Base-by-base conservation (phyloP, 2,113 vertebrate species). In the Gorsachius goisagi region DNA sequence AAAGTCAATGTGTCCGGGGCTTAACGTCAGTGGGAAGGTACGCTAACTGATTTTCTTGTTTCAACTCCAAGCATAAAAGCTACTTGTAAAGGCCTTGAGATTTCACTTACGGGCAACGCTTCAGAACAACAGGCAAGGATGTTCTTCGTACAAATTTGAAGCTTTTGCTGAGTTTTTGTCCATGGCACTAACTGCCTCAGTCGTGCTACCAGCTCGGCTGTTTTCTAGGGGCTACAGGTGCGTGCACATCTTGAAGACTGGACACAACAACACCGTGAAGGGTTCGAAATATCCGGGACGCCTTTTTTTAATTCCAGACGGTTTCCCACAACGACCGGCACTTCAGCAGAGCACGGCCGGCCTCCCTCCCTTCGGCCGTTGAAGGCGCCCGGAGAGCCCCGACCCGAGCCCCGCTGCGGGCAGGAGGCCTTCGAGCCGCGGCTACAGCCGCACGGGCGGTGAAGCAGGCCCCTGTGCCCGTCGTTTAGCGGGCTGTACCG, bases 11-110 rank as follows among this genome's bases (percentile, higher is more conserved):
- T 2, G 14, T 21, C 16, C 6, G 17, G 9, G 5, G 24, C 27
- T 85, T 74, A 49, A 32, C 18, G 5, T 1, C 4, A 12, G 20
- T 2, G 24, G 9, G 30, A 45, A 22, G 5, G 21, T 0, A 14
- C 1, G 20, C 11, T 9, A 60, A 63, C 1, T 0, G 1, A 15
- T 37, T 76, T 58, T 66, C n/a, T 64, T 3, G 0, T 32, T 80
- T 52, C 16, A 33, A 22, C 28, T n/a, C 58, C 15, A 69, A 74
- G 22, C 2, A 0, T 7, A 37, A 88, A 67, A 63, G 32, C 11
- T 35, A 14, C 50, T 49, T 18, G 12, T 8, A 49, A 67, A 60
- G n/a, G 33, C 33, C 12, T 52, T 9, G 30, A 28, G 24, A n/a
- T 76, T 67, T 47, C 39, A 75, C 81, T 72, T 47, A 81, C 9